Percentiles rank a stretch among this genome's conserved stretches.
Evolutionary conservation across 2,797 vertebrate genomes (phyloP).

Genomic region (Pterois miles): DNA sequence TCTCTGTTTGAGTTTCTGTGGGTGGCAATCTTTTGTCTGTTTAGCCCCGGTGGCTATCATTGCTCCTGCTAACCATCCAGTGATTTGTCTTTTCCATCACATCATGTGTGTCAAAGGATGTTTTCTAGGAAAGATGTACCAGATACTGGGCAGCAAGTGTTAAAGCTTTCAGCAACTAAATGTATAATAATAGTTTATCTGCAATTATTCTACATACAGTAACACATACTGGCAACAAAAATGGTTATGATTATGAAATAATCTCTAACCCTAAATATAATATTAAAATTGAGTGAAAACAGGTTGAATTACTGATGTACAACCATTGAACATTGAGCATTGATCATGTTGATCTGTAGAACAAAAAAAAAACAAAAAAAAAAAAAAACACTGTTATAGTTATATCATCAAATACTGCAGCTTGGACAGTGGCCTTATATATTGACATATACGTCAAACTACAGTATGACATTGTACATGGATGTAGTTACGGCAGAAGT

Average conservation of each 20-base stretch:
- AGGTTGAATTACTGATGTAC: neutral
- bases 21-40: constrained; percentile 27
- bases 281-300: neutral
- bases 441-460: neutral
- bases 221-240: neutral
- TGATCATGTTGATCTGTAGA: neutral
- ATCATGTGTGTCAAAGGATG: neutral
- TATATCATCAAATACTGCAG: neutral
- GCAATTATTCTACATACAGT: neutral
- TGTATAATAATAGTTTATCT: neutral
- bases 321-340: neutral
- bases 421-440: neutral
- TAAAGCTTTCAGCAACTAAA: neutral
- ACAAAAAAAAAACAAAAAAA: no score
- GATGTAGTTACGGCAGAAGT: no score
- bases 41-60: neutral
- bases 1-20: constrained; percentile 25
- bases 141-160: neutral
- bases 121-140: neutral
- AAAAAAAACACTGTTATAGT: no score
- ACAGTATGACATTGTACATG: no score
- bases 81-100: neutral
- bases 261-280: neutral
- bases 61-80: neutral
- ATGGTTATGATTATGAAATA: neutral